Conservation (phyloP, 2,113 vertebrate genomes). For the Elgaria multicarinata region DNA sequence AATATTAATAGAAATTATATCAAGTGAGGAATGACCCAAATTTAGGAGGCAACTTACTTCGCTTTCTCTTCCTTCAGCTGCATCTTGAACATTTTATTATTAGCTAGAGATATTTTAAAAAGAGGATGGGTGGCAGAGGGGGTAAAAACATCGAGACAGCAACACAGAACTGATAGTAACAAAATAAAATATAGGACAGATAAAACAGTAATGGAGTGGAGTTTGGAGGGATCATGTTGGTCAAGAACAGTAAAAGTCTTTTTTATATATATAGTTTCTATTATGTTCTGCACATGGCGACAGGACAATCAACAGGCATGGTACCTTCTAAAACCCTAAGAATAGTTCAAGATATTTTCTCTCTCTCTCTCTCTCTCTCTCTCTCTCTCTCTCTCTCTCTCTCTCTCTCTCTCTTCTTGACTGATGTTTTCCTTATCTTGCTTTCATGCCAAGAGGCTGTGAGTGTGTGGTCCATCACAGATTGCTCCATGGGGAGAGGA, state of each 20-base stretch:
- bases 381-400: too few species aligned
- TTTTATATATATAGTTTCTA: too few species aligned
- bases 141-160: background rate
- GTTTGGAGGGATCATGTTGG: background rate
- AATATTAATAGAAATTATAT: slow-evolving; percentile 31
- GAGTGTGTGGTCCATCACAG: background rate
- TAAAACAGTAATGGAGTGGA: background rate
- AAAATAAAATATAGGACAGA: background rate
- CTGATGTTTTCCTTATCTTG: background rate
- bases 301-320: background rate
- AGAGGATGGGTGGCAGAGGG: background rate
- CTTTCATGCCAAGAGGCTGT: background rate
- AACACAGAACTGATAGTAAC: background rate
- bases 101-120: background rate
- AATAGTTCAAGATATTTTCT: background rate
- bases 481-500: background rate
- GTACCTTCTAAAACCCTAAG: too few species aligned
- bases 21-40: background rate
- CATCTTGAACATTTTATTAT: background rate
- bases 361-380: too few species aligned
- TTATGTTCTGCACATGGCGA: too few species aligned
- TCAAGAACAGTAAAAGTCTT: background rate
- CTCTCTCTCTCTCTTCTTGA: background rate
- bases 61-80: slow-evolving; percentile 12
- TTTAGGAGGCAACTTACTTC: background rate